Conservation (phyloP, 30 jellyfish, hydroid and myxozoan species). For the Turritopsis dohrnii region DNA sequence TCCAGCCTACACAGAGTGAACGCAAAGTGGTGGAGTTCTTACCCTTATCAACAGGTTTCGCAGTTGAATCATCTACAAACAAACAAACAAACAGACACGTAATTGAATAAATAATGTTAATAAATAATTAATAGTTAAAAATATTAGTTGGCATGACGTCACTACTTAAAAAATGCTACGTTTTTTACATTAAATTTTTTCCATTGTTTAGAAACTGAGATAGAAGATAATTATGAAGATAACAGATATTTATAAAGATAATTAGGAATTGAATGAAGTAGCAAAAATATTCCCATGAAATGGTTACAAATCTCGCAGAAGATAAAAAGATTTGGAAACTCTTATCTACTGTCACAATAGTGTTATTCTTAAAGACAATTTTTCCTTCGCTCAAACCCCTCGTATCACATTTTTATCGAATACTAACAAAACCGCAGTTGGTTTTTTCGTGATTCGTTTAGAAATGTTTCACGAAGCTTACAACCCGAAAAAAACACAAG, state of each 20-base stretch:
- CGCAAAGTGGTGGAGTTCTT: neutral
- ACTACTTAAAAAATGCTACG: neutral
- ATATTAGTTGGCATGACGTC: no score
- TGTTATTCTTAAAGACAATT: neutral
- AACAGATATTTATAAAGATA: neutral
- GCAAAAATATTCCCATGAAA: neutral
- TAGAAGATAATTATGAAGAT: no score
- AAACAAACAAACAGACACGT: neutral
- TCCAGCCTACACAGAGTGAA: neutral
- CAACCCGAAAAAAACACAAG: neutral
- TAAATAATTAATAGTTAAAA: no score
- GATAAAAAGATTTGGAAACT: no score
- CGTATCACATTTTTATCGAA: neutral
- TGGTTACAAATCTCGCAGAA: neutral
- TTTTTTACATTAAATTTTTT: neutral
- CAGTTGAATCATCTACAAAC: neutral
- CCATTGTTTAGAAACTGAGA: no score
- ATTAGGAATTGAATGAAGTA: neutral
- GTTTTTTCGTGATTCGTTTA: neutral
- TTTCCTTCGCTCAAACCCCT: neutral
- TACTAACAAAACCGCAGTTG: neutral
- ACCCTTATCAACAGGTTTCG: neutral
- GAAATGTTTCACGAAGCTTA: neutral
- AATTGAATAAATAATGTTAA: no score
- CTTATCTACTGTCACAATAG: neutral